Conservation (phyloP, 2,797 vertebrate species). For the Meda fulgida region DNA sequence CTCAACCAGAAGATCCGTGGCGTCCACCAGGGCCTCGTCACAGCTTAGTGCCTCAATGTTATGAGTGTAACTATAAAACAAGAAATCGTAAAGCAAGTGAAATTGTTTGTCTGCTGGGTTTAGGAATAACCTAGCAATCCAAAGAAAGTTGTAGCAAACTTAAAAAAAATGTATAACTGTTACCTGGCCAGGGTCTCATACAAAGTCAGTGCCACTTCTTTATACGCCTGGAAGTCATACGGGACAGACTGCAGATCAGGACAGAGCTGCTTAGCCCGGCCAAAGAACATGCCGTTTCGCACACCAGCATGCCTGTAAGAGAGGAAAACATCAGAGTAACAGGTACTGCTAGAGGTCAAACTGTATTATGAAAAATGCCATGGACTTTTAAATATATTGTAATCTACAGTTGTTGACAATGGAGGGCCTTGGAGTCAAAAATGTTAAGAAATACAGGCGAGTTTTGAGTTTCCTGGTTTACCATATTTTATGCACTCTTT, state of each 20-base stretch:
- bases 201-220: constrained; percentile 89
- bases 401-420: not conserved
- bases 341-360: not conserved
- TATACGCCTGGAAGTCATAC: constrained; percentile 94
- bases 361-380: not conserved
- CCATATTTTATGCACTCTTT: no score
- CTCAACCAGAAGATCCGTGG: constrained; percentile 87
- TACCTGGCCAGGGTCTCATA: constrained; percentile 96
- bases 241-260: constrained; percentile 90
- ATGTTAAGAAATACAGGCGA: no score
- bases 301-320: constrained; percentile 88
- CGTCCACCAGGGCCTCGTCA: constrained; percentile 93
- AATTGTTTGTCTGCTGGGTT: not conserved
- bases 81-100: not conserved
- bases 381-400: not conserved
- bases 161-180: no score
- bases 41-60: constrained; percentile 98
- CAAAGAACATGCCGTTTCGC: constrained; percentile 98
- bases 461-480: no score
- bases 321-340: constrained; percentile 1
- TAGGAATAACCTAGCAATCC: not conserved
- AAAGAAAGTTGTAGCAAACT: not conserved
- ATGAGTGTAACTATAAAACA: constrained; percentile 87
- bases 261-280: constrained; percentile 92
- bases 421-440: no score